phyloP scores from a whole-genome alignment of 2,797 vertebrate species.

The Chrosomus eos region DNA sequence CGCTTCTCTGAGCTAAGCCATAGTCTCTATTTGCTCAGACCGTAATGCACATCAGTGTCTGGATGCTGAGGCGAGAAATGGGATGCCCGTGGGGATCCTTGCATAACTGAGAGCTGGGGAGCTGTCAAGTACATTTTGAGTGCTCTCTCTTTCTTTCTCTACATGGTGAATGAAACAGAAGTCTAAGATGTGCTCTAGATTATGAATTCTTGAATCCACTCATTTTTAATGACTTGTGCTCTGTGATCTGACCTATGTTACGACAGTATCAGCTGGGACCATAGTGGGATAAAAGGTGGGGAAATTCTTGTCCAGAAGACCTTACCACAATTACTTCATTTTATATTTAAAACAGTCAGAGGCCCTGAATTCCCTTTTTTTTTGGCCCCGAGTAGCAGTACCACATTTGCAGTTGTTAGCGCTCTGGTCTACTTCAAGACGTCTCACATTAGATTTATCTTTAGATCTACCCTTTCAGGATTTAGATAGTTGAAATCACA shows the following conservation, averaged over 20 bases:
- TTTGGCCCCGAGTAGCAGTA: background rate
- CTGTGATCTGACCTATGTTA: background rate
- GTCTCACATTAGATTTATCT: background rate
- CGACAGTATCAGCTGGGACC: background rate
- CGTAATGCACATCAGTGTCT: constrained; percentile 14
- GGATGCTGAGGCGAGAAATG: constrained; percentile 27
- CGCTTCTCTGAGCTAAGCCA: constrained; percentile 4
- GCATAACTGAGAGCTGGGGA: constrained; percentile 42
- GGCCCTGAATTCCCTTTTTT: background rate
- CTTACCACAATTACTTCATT: background rate
- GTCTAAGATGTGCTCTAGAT: constrained; percentile 19
- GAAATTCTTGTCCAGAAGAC: background rate
- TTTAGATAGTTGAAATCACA: background rate
- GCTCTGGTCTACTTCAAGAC: background rate
- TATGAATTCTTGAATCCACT: background rate
- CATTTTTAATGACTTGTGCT: background rate
- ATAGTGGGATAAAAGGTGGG: background rate
- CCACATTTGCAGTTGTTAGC: background rate
- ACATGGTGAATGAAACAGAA: constrained; percentile 15
- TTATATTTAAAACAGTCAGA: background rate
- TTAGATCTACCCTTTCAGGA: background rate
- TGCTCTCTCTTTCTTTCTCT: background rate
- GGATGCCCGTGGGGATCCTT: constrained; percentile 26
- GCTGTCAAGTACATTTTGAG: constrained; percentile 41
- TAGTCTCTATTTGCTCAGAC: constrained; percentile 4